These are phyloP conservation scores for Diceros bicornis DNA, from an alignment of 2,797 vertebrate genomes.

Conservation along the genomic window DNA sequence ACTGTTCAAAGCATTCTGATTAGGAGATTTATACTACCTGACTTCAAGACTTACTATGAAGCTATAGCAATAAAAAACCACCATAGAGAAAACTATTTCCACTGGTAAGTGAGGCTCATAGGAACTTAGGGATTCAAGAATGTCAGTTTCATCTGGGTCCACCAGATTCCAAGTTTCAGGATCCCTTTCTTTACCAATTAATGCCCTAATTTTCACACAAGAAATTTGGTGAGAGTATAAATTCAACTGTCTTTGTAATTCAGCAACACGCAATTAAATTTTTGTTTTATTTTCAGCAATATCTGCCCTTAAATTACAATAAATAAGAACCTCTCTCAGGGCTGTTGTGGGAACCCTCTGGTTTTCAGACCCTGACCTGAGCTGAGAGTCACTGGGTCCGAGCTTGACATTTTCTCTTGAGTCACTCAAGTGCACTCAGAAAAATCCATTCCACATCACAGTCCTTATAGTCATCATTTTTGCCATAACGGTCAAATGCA, in stretches of 20 bases:
- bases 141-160: not conserved
- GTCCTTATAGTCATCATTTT: not conserved
- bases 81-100: not conserved
- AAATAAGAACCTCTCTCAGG: not conserved
- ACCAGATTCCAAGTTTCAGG: not conserved
- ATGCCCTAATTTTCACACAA: not conserved
- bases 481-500: not conserved
- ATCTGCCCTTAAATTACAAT: not conserved
- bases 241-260: not conserved
- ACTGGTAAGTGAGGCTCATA: not conserved
- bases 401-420: not conserved
- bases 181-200: not conserved
- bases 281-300: not conserved
- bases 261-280: not conserved
- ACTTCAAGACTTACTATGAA: not conserved
- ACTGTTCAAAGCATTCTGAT: not conserved
- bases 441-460: not conserved
- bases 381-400: not conserved
- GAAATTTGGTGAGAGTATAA: not conserved
- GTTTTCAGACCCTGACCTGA: not conserved
- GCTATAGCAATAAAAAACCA: not conserved
- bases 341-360: not conserved
- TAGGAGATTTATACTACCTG: not conserved
- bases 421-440: not conserved
- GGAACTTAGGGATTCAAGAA: not conserved